A percentile compares a stretch with the other conserved stretches of the same genome.
Conservation (phyloP, 2,797 vertebrate genomes). For the Thripadectes ignobilis region DNA sequence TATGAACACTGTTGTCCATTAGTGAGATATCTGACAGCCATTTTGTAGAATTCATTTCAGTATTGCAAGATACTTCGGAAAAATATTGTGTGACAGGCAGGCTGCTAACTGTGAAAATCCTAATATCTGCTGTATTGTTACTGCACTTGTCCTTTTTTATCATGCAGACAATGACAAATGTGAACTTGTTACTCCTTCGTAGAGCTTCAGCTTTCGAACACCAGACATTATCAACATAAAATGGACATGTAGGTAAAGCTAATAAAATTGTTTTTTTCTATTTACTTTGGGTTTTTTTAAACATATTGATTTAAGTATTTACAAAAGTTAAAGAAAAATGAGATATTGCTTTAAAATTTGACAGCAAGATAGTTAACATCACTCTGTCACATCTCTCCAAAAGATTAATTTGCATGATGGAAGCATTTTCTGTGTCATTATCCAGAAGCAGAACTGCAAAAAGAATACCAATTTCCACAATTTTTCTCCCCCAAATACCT, state of each 20-base stretch:
- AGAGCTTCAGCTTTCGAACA: not conserved
- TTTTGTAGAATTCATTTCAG: not conserved
- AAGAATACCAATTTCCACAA: not conserved
- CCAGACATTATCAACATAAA: not conserved
- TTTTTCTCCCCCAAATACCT: not conserved
- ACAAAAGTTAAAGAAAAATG: not conserved
- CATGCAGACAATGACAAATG: not conserved
- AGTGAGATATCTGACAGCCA: not conserved
- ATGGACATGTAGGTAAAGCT: not conserved
- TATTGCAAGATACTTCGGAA: not conserved
- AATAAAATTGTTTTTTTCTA: not conserved
- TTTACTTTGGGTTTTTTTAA: not conserved
- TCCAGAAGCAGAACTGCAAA: not conserved
- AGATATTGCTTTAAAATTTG: not conserved
- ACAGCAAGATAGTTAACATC: not conserved
- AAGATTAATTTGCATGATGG: not conserved
- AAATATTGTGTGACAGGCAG: constrained; percentile 2
- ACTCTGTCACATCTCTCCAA: not conserved
- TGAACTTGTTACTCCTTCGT: not conserved
- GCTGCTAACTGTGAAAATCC: constrained; percentile 17
- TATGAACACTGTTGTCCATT: not conserved
- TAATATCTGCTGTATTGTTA: not conserved
- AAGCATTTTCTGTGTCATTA: constrained; percentile 8
- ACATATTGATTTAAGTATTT: not conserved
- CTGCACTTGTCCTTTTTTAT: not conserved